Conservation (phyloP, 92 coral and sea anemone species). For the Epizoanthus ramosus region DNA sequence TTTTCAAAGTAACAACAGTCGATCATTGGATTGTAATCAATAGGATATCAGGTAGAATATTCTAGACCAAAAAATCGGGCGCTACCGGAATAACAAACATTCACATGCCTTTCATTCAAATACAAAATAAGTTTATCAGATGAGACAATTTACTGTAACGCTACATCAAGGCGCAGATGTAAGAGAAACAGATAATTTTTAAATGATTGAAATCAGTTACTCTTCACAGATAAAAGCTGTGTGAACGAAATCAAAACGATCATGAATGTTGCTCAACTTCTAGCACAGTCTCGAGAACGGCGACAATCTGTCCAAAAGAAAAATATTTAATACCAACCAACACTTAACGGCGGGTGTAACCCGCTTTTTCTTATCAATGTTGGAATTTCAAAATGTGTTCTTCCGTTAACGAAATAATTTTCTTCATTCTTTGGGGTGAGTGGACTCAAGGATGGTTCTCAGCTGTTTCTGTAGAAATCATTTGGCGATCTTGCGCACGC, state of each 20-base stretch:
- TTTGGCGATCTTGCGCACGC: not conserved
- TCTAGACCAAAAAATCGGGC: not conserved
- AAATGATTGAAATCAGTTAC: constrained; percentile 1
- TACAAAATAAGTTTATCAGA: not conserved
- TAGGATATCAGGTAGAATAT: too few species aligned
- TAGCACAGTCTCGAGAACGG: not conserved
- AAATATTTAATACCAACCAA: too few species aligned
- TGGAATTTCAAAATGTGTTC: too few species aligned
- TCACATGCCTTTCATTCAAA: constrained; percentile 1
- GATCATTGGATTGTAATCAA: too few species aligned
- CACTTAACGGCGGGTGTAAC: too few species aligned
- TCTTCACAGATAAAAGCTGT: constrained; percentile 8
- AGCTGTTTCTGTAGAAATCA: constrained; percentile 7
- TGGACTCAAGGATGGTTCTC: not conserved
- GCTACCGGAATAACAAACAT: constrained; percentile 9
- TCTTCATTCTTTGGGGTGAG: not conserved
- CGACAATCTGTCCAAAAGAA: too few species aligned
- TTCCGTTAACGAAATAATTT: too few species aligned
- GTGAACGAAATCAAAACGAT: not conserved
- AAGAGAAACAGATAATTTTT: constrained; percentile 12
- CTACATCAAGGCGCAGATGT: constrained; percentile 16
- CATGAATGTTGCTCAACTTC: not conserved
- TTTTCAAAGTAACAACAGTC: too few species aligned
- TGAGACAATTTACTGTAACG: not conserved
- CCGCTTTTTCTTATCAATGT: too few species aligned